These are phyloP conservation scores for Hemaris fuciformis DNA, from an alignment of 2,888 invertebrate genomes.

Conservation along the genomic window DNA sequence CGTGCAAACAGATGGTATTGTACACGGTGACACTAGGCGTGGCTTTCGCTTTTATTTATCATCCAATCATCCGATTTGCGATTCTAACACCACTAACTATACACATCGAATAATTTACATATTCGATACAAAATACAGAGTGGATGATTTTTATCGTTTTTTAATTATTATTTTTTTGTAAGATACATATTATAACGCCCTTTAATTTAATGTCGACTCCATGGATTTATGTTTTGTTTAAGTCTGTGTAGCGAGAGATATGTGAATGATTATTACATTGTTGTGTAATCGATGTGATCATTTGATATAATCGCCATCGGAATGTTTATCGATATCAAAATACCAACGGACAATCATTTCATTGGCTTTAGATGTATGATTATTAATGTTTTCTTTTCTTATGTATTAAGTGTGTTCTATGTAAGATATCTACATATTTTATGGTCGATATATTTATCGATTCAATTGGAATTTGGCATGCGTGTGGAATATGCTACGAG, in stretches of 20 bases:
- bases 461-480: slow-evolving; percentile 55
- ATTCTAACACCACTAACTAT: slow-evolving; percentile 76
- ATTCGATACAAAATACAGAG: slow-evolving; percentile 44
- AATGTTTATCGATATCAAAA: slow-evolving; percentile 26
- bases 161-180: slow-evolving; percentile 37
- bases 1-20: slow-evolving; percentile 91
- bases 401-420: slow-evolving; percentile 48
- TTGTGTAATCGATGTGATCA: slow-evolving; percentile 73
- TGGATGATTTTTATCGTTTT: slow-evolving; percentile 31
- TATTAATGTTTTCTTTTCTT: slow-evolving; percentile 50
- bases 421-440: slow-evolving; percentile 41
- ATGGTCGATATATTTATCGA: slow-evolving; percentile 31
- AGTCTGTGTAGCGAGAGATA: slow-evolving; percentile 69
- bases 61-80: slow-evolving; percentile 73
- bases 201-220: slow-evolving; percentile 51
- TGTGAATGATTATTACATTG: slow-evolving; percentile 62
- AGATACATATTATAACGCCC: slow-evolving; percentile 47
- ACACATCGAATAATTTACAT: slow-evolving; percentile 54
- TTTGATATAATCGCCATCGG: slow-evolving; percentile 35
- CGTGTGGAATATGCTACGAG: slow-evolving; percentile 43
- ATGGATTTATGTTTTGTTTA: slow-evolving; percentile 67
- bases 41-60: slow-evolving; percentile 79
- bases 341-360: slow-evolving; percentile 50
- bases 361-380: slow-evolving; percentile 76
- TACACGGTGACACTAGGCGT: slow-evolving; percentile 76